These are phyloP conservation scores for Paramormyrops hopkinsi DNA, from an alignment of 2,797 vertebrate genomes.

Conservation along the genomic window DNA sequence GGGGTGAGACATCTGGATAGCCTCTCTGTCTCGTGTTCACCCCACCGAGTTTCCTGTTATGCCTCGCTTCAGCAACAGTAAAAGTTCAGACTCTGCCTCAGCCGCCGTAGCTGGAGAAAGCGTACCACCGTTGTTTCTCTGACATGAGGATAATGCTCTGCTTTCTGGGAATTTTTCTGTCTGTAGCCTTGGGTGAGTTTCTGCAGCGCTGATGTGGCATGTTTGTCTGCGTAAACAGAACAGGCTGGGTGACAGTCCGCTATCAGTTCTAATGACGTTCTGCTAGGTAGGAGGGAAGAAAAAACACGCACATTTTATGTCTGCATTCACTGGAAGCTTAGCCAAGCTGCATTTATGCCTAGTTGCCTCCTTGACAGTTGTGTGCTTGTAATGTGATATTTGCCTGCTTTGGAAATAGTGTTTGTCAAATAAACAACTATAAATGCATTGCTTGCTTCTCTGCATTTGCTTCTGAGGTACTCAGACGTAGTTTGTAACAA, in stretches of 20 bases:
- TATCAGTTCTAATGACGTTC: constrained; percentile 16
- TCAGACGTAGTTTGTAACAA: neutral
- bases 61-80: constrained; percentile 49
- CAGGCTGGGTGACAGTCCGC: neutral
- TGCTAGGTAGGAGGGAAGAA: constrained; percentile 25
- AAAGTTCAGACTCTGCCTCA: constrained; percentile 47
- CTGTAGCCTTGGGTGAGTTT: constrained; percentile 62
- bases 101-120: constrained; percentile 48
- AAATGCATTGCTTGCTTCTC: neutral
- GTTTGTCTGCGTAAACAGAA: constrained; percentile 10
- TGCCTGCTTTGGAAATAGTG: neutral
- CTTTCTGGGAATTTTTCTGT: constrained; percentile 61
- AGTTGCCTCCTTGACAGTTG: neutral
- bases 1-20: constrained; percentile 61
- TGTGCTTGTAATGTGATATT: neutral
- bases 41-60: constrained; percentile 65
- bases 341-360: neutral
- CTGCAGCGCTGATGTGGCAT: constrained; percentile 39
- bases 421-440: neutral
- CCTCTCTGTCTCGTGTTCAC: constrained; percentile 52
- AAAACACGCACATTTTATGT: constrained; percentile 24
- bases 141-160: constrained; percentile 65
- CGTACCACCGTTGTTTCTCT: constrained; percentile 51
- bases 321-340: neutral
- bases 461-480: constrained; percentile 14